Conservation (phyloP, 2,113 vertebrate species). For the Anseranas semipalmata region DNA sequence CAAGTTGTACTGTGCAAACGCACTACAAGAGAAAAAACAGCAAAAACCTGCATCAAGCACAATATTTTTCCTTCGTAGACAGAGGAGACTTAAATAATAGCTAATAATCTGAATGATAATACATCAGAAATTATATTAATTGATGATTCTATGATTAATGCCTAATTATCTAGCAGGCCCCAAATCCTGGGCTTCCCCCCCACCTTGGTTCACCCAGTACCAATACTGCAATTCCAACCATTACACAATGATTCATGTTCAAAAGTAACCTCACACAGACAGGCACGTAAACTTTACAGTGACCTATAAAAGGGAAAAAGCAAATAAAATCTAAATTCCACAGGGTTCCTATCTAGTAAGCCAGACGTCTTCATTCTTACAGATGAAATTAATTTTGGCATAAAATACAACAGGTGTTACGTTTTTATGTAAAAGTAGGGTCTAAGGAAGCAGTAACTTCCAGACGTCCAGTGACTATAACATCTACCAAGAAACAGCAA, state of each 20-base stretch:
- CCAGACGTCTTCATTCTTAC: background rate
- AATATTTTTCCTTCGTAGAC: background rate
- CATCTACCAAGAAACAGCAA: background rate
- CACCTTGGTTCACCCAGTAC: background rate
- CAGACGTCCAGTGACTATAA: background rate
- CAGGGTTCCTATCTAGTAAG: background rate
- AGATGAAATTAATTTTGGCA: background rate
- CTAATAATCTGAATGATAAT: background rate
- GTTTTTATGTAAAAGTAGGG: background rate
- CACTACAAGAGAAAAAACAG: slow-evolving; percentile 76
- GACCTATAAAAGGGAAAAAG: background rate
- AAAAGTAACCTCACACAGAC: background rate
- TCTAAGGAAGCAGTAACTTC: background rate
- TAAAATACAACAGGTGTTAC: background rate
- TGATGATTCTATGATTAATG: too few species aligned
- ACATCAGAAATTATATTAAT: background rate
- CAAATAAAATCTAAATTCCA: background rate
- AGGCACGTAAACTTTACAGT: background rate
- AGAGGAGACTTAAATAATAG: background rate
- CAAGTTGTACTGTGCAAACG: slow-evolving; percentile 98
- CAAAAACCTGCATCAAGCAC: background rate
- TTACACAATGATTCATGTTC: background rate
- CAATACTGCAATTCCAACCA: background rate
- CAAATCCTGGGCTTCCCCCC: background rate
- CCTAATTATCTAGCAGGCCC: background rate